A percentile compares a stretch with the other conserved stretches of the same genome.
phyloP scores from a whole-genome alignment of 2,888 invertebrate species.

The Rhyacophila evoluta region DNA sequence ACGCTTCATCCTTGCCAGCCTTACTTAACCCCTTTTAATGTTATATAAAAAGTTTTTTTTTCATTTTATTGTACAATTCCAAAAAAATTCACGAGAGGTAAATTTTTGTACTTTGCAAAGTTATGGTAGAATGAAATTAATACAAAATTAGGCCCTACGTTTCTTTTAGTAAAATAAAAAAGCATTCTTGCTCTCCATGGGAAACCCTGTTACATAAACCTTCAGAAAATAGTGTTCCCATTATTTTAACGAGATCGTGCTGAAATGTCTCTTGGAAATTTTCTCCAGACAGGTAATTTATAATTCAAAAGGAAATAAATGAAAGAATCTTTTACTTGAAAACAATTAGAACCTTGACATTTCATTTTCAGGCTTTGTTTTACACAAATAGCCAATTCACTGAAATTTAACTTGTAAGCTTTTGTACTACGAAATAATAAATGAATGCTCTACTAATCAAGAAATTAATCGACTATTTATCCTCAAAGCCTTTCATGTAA shows the following conservation, averaged over 20 bases:
- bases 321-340: neutral
- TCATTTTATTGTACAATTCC: too few relatives aligned
- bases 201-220: neutral
- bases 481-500: too few relatives aligned
- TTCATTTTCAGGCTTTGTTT: neutral
- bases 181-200: neutral
- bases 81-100: too few relatives aligned
- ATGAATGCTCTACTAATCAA: neutral
- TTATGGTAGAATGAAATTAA: neutral
- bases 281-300: conserved; percentile 5
- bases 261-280: neutral
- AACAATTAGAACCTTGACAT: neutral
- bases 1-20: too few relatives aligned
- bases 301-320: conserved; percentile 8
- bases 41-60: too few relatives aligned
- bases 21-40: too few relatives aligned
- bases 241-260: neutral
- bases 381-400: neutral
- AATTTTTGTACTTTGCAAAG: too few relatives aligned
- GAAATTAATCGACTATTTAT: neutral
- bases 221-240: neutral
- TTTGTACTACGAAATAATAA: neutral
- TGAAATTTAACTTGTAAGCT: neutral
- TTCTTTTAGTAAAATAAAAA: neutral
- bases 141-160: neutral